phyloP scores from a whole-genome alignment of 2,113 vertebrate species.

The Xyliphius kryptos region DNA sequence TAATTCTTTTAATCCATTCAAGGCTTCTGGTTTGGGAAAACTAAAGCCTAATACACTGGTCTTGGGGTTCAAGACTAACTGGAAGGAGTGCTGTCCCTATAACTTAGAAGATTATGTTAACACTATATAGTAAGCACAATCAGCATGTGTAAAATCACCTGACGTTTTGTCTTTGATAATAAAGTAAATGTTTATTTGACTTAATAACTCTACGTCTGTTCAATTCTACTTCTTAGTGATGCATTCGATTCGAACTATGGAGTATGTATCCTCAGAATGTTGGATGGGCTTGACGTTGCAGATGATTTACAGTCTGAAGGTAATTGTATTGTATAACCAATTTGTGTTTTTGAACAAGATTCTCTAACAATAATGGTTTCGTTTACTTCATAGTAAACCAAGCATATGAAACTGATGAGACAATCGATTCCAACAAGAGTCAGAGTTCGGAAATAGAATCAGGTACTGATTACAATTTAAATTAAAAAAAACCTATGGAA shows the following conservation, averaged over 20 bases:
- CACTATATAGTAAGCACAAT: slow-evolving; percentile 63
- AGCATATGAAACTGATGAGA: too few relatives aligned
- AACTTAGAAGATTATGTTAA: slow-evolving; percentile 61
- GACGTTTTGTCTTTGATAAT: too few relatives aligned
- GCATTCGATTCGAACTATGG: slow-evolving; percentile 63
- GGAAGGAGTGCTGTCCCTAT: slow-evolving; percentile 55
- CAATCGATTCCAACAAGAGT: too few relatives aligned
- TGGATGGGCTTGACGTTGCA: slow-evolving; percentile 54
- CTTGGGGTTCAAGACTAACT: slow-evolving; percentile 68
- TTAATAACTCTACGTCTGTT: background rate
- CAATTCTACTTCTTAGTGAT: slow-evolving; percentile 52
- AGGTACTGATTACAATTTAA: too few relatives aligned
- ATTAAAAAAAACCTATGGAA: too few relatives aligned
- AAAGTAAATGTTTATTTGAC: too few relatives aligned
- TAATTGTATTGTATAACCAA: slow-evolving; percentile 34
- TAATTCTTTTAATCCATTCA: background rate
- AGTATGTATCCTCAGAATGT: slow-evolving; percentile 63
- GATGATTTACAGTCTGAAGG: slow-evolving; percentile 56
- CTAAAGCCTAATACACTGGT: slow-evolving; percentile 67
- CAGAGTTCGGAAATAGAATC: too few relatives aligned
- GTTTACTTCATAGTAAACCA: too few relatives aligned
- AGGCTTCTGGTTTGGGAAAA: slow-evolving; percentile 67
- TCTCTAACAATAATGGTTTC: too few relatives aligned
- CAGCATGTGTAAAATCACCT: background rate
- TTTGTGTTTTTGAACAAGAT: too few relatives aligned